Conservation (phyloP, 1,140 invertebrate species). For the Drosophila pectinifera region DNA sequence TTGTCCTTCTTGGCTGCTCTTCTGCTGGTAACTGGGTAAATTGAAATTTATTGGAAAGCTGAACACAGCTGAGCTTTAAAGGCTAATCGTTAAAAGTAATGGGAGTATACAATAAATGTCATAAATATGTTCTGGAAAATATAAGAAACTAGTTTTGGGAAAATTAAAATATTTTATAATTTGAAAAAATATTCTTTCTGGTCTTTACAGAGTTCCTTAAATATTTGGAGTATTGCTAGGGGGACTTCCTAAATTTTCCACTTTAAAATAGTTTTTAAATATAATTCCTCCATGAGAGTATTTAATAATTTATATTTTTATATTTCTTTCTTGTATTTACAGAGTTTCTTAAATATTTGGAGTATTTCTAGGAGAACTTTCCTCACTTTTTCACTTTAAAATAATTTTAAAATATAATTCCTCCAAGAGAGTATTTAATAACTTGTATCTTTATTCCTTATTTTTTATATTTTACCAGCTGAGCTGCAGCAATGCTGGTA, state of each 20-base stretch:
- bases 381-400: no score
- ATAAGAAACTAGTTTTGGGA: neutral
- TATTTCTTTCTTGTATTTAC: no score
- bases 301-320: constrained; percentile 1
- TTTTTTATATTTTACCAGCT: constrained; percentile 32
- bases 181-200: no score
- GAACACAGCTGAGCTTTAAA: neutral
- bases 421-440: neutral
- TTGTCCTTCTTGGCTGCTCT: constrained; percentile 28
- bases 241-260: neutral
- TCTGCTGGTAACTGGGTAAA: constrained; percentile 7
- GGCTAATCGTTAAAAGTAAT: constrained; percentile 1
- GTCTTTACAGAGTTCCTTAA: neutral
- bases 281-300: no score
- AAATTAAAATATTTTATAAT: neutral
- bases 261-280: neutral
- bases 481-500: constrained; percentile 29
- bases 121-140: neutral
- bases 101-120: neutral
- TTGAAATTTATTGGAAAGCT: constrained; percentile 16
- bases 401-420: neutral
- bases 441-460: neutral
- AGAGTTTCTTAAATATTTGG: neutral
- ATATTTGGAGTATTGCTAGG: neutral
- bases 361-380: no score